Conservation (phyloP, 2,113 vertebrate species). For the Hippocampus abdominalis region DNA sequence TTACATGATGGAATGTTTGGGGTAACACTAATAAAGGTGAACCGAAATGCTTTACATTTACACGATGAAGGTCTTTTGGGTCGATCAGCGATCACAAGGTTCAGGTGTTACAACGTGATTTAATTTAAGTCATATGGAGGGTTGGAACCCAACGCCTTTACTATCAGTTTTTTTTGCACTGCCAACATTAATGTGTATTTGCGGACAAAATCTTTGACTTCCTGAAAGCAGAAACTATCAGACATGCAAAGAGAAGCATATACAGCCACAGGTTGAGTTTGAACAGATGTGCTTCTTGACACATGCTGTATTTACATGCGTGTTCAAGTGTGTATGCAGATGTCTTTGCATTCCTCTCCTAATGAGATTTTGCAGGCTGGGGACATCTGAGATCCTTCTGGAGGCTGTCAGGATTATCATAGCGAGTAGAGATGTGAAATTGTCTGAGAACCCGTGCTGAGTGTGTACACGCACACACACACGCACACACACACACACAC, state of each 20-base stretch:
- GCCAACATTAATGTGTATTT: background rate
- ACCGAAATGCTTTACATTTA: no score
- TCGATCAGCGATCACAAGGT: no score
- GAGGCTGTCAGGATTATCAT: constrained; percentile 20
- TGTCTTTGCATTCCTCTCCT: constrained; percentile 2
- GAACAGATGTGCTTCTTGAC: background rate
- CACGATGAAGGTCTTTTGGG: no score
- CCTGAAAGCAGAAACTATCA: background rate
- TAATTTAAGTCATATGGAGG: no score
- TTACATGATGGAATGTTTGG: no score
- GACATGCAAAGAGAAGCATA: constrained; percentile 20
- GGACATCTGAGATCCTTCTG: constrained; percentile 28
- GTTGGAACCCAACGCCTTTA: no score
- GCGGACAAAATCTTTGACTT: background rate
- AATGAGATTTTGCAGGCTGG: constrained; percentile 25
- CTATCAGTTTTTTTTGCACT: background rate
- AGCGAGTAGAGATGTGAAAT: constrained; percentile 24
- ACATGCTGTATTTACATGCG: background rate
- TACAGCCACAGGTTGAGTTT: constrained; percentile 7
- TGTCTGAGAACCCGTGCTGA: constrained; percentile 21
- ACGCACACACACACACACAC: no score
- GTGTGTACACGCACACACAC: background rate
- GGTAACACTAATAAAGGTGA: no score
- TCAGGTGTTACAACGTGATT: no score
- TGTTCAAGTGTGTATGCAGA: background rate